These are phyloP conservation scores for Vannuccia rotundouncinata DNA, from an alignment of 2,888 invertebrate genomes.

Conservation along the genomic window DNA sequence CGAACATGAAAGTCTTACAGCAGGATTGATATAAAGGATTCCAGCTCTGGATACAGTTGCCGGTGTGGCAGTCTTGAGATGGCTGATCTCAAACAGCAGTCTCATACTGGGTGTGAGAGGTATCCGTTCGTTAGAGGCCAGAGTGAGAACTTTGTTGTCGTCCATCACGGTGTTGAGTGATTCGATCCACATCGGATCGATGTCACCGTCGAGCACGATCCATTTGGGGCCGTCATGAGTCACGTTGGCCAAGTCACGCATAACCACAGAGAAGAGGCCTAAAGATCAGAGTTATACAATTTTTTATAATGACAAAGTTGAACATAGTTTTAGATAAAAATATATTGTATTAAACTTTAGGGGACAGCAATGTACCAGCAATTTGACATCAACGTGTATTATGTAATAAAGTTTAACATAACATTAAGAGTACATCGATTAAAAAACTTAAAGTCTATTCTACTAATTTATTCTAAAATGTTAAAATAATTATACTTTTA, in stretches of 20 bases:
- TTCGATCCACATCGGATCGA: slow-evolving; percentile 98
- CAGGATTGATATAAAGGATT: slow-evolving; percentile 87
- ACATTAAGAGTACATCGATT: too few relatives aligned
- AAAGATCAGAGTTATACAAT: neutral
- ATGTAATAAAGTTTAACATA: too few relatives aligned
- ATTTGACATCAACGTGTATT: too few relatives aligned
- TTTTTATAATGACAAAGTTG: neutral
- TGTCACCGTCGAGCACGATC: slow-evolving; percentile 92
- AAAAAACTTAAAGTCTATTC: too few relatives aligned
- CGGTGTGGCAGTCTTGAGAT: slow-evolving; percentile 86
- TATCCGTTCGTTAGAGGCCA: slow-evolving; percentile 91
- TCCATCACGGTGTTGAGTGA: slow-evolving; percentile 96
- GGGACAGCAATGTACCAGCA: too few relatives aligned
- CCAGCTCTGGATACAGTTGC: slow-evolving; percentile 94
- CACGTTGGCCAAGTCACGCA: slow-evolving; percentile 89
- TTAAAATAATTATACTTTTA: neutral
- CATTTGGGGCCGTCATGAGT: slow-evolving; percentile 74
- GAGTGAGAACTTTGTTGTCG: slow-evolving; percentile 87
- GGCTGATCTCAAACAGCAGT: slow-evolving; percentile 88
- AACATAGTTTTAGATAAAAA: too few relatives aligned
- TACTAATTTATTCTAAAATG: too few relatives aligned
- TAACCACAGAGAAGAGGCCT: slow-evolving; percentile 76
- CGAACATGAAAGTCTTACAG: slow-evolving; percentile 51
- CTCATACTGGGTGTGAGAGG: slow-evolving; percentile 86
- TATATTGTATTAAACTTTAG: neutral